Evolutionary conservation across 1,140 invertebrate species (phyloP), one percentile per base, ranked within the genome.

Genomic region (Diachasma alloeum): DNA sequence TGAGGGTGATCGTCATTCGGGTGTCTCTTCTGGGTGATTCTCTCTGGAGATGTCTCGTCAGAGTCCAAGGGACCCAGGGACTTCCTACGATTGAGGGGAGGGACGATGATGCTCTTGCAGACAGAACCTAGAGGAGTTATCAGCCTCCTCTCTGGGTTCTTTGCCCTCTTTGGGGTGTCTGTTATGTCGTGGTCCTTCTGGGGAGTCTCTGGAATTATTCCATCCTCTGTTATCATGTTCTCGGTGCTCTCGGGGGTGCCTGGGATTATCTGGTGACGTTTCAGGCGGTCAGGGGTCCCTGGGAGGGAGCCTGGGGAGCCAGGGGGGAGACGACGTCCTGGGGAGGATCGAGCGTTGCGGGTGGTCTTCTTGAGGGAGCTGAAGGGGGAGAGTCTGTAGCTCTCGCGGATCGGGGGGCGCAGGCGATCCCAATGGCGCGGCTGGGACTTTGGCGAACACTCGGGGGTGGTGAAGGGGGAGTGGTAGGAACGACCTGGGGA

Each of bases 81-180:
- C 76, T 87, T 88, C 13, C 85, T 84, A 53, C 83, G 84, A 48
- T 86, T 79, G 1, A 87, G 63, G 56, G 72, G 83, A 10, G 86
- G 84, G 9, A 88, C 56, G 1, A 80, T 74, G 17, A 76, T 78
- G 36, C 79, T 48, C 17, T 88, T 86, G 15, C 44, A 78, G 9
- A 87, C 79, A 0, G 83, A 86, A n/a, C 78, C 79, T 11, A 88
- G 72, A 10, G 88, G 87, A 37, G 86, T 87, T n/a, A 82, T 85
- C 17, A 87, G 75, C 31, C 72, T 82, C 0, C 76, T 36, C n/a
- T 82, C 82, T 1, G 77, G 78, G 73, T 76, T 81, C 24, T 81
- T 78, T 15, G 81, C 75, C 19, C 87, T 86, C 4, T 81, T 79
- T 0, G 86, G 87, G 9, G 87, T 88, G 46, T 85, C 84, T 8